Base-by-base conservation (phyloP, 2,797 vertebrate species). In the Hyperoplus immaculatus region DNA sequence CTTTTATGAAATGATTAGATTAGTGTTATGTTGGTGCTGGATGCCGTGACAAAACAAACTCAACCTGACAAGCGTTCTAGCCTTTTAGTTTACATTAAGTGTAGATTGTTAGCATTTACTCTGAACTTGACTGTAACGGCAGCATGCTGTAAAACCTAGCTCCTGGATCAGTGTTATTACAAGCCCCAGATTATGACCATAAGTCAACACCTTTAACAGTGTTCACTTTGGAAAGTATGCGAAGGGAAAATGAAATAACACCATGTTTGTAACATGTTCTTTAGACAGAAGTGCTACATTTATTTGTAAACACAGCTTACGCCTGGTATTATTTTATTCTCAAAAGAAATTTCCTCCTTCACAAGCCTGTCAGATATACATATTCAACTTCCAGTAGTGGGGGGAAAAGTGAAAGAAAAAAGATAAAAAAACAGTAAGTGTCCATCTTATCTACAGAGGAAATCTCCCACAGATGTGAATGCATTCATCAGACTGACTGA, bases 401-500 rank as follows among this genome's bases (percentile, higher is more conserved):
- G 45, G 36, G 12, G 2, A 50, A 54, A 53, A 42, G 13, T 29
- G 9, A 13, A 39, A 54, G 46, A 69, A 53, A 67, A 65, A 39
- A 14, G 39, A 3, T 11, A 65, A 29, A 64, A 88, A 85, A 73
- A 4, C 45, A 72, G 70, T 72, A 80, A 84, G 78, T 81, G 78
- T 84, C 81, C 62, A 42, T 76, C 80, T 88, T 89, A 88, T 88
- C 88, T 84, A 2, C 67, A 72, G 82, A 77, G 81, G 72, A 91
- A 89, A 91, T 85, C 81, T 88, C 72, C 76, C 61, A 51, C 76
- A 81, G 78, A 91, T 77, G 80, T 82, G 71, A 63, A 4, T 16
- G 69, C 72, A 86, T 90, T 85, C 73, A 83, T 92, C 88, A 88
- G 58, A 83, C 57, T 82, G 83, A 86, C 75, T 76, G 73, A 86